Base-by-base conservation (phyloP, 2,888 invertebrate genomes). In the Lithosia quadra region DNA sequence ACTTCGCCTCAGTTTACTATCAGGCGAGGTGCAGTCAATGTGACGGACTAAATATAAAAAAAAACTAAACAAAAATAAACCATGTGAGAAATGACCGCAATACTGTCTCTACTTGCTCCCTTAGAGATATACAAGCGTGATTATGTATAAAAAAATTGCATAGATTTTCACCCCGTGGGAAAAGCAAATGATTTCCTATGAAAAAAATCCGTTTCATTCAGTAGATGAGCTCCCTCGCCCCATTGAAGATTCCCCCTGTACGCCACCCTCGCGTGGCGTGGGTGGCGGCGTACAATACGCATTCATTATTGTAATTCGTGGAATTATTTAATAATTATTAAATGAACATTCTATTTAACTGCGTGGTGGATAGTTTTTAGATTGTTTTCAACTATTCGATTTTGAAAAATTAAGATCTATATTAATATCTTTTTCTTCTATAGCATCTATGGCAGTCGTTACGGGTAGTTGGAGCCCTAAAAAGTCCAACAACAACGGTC, bases 131-230 rank as follows among this genome's bases (percentile, higher is more conserved):
- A 39, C 43, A 43, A 43, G 43, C 43, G 18, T 43, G 18, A 18
- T 13, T 43, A 18, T 43, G 18, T 36, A 28, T 28, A 28, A 43
- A 43, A 43, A 55, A 55, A 22, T 1, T 10, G 22, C 5, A 22
- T 56, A 24, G 5, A 56, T 18, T 43, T 18, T 24, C 15, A 21
- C 33, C 15, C 63, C 63, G 34, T 53, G 34, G 53, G 28, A 62
- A 63, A 53, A 53, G 21, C 13, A 33, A 63, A 21, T 11, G 39
- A 18, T 61, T 53, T 63, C 53, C 33, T 63, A 21, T 53, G 33
- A 53, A 63, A 53, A 63, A 53, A 53, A 13, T 34, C 4, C n/a
- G 61, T 39, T 61, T 22, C 61, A 61, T 61, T 61, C 62, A 63
- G 28, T 18, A 28, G 34, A 34, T 22, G 33, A n/a, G 34, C 63